Conservation (phyloP, 2,113 vertebrate genomes). For the Chlorocebus sabaeus region DNA sequence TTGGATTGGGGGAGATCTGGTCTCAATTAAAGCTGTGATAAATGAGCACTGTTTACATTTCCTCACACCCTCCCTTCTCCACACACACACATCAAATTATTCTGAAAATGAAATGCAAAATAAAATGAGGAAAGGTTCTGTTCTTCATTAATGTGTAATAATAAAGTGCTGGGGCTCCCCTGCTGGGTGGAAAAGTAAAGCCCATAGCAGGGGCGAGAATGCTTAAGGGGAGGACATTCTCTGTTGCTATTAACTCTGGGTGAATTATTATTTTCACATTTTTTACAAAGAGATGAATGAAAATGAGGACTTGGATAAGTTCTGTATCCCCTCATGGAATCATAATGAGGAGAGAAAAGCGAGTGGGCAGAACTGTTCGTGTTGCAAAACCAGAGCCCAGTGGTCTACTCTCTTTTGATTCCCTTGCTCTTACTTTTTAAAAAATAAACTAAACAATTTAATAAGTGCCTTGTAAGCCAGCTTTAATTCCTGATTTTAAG, state of each 20-base stretch:
- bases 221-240: background rate
- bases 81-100: constrained; percentile 61
- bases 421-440: background rate
- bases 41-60: constrained; percentile 67
- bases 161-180: constrained; percentile 18
- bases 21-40: constrained; percentile 64
- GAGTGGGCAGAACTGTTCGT: background rate
- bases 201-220: background rate
- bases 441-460: background rate
- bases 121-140: constrained; percentile 55
- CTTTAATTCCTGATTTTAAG: background rate
- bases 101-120: constrained; percentile 75
- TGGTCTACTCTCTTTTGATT: background rate
- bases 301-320: background rate
- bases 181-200: constrained; percentile 7
- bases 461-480: background rate
- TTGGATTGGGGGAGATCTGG: constrained; percentile 67
- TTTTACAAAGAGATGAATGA: constrained; percentile 22
- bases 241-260: background rate
- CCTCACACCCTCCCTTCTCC: constrained; percentile 54
- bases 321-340: background rate
- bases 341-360: background rate
- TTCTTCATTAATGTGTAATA: constrained; percentile 62
- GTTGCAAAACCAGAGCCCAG: background rate
- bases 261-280: constrained; percentile 19